Evolutionary conservation across 2,113 vertebrate genomes (phyloP), one percentile per base, ranked within the genome.

Genomic region (Bufo bufo): DNA sequence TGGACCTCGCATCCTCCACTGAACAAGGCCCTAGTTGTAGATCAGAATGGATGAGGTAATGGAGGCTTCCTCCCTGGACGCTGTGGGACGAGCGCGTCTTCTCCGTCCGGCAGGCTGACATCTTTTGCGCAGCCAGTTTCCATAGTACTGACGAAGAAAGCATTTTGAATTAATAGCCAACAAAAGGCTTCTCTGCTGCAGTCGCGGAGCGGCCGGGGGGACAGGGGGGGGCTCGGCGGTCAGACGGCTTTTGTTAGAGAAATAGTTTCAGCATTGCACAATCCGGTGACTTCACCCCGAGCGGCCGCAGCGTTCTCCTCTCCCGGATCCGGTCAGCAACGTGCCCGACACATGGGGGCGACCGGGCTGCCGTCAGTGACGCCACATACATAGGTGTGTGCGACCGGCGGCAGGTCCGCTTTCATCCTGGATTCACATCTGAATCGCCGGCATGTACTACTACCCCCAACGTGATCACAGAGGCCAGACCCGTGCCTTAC

Each of bases 261-360:
- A 87, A 92, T 71, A 93, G 90, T 86, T 90, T 13, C 80, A 91
- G 91, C 91, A 90, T 58, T 91, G 91, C 91, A 78, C 90, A 90
- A 90, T 2, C 90, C 14, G 20, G 90, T 94, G 92, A 95, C 90
- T 90, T 95, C 94, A 94, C 91, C 58, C 92, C 56, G 87, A 47
- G 84, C 54, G 6, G 14, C 8, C 77, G 56, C 77, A 58, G 56
- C 77, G 33, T 33, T 33, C 33, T 33, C 33, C 33, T 33, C 33
- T 33, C n/a, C n/a, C 33, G 33, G 33, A 33, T 33, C 33, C 33
- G 33, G 33, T 33, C 33, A 33, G 33, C 33, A 33, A 33, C 33
- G 33, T 33, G 33, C 33, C 0, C 33, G 1, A 33, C 33, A 33
- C 33, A 33, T 33, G 33, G 33, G 33, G 33, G 33, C 33, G 33